Evolutionary conservation across 2,113 vertebrate genomes (phyloP).

Genomic region (Gnathonemus echidnorhynchus): DNA sequence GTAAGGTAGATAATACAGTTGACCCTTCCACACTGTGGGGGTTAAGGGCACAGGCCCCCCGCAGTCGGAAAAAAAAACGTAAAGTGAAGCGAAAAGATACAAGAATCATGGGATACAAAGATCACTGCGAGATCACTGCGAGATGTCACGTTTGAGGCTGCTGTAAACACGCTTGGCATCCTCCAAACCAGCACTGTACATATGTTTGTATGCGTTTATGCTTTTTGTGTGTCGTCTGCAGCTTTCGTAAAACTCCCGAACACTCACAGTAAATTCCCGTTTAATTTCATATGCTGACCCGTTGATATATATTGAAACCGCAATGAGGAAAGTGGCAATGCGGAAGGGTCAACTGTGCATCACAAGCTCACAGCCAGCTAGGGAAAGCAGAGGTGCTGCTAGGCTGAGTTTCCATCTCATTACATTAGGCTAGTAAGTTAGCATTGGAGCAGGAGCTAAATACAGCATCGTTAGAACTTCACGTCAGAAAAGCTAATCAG

Average conservation of each 20-base stretch:
- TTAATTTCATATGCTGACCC: neutral
- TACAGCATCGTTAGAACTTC: neutral
- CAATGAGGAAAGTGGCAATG: neutral
- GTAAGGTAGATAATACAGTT: neutral
- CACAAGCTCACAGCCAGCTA: neutral
- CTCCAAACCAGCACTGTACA: neutral
- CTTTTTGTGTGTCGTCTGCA: neutral
- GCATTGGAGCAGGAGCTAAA: neutral
- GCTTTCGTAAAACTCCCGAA: neutral
- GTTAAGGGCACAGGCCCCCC: neutral
- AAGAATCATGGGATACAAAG: neutral
- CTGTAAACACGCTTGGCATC: neutral
- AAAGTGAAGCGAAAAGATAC: no score
- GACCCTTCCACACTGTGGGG: neutral
- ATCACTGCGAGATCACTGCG: neutral
- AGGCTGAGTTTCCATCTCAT: neutral
- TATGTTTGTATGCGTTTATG: neutral
- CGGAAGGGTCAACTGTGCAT: neutral
- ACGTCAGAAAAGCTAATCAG: neutral
- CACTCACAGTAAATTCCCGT: neutral
- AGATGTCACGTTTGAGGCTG: neutral
- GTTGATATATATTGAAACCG: neutral
- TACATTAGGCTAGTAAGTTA: neutral
- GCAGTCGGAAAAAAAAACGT: neutral
- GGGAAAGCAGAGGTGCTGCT: neutral